Evolutionary conservation across 2,888 invertebrate genomes (phyloP).

Genomic region (Willowsia nigromaculata): DNA sequence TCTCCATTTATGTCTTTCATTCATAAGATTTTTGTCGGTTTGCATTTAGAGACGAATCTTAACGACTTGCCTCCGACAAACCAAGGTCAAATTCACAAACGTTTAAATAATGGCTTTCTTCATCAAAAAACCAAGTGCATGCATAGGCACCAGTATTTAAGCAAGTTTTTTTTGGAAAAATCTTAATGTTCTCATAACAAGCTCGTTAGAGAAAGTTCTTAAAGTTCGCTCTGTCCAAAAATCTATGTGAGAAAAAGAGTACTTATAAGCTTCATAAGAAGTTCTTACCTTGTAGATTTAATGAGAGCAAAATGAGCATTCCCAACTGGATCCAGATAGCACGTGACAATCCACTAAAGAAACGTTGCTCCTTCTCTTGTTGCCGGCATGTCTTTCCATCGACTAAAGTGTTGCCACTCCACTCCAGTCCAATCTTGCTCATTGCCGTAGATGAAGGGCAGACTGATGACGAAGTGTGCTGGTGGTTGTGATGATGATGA

Average conservation of each 20-base stretch:
- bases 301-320: constrained; percentile 69
- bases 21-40: neutral
- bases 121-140: neutral
- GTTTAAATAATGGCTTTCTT: neutral
- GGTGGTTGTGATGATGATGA: constrained; percentile 1
- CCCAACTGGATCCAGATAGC: constrained; percentile 69
- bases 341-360: constrained; percentile 64
- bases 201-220: constrained; percentile 10
- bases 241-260: neutral
- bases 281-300: constrained; percentile 69
- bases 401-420: constrained; percentile 19
- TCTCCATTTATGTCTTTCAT: neutral
- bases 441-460: constrained; percentile 37
- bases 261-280: neutral
- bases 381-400: constrained; percentile 50
- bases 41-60: neutral
- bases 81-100: constrained; percentile 24
- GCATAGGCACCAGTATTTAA: too few species aligned
- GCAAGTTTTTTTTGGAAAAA: neutral
- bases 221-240: neutral
- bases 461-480: constrained; percentile 43
- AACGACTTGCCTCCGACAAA: neutral
- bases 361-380: constrained; percentile 18
- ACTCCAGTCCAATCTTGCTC: constrained; percentile 17
- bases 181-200: neutral